These are phyloP conservation scores for Labeo rohita DNA, from an alignment of 2,113 vertebrate species.

Conservation along the genomic window DNA sequence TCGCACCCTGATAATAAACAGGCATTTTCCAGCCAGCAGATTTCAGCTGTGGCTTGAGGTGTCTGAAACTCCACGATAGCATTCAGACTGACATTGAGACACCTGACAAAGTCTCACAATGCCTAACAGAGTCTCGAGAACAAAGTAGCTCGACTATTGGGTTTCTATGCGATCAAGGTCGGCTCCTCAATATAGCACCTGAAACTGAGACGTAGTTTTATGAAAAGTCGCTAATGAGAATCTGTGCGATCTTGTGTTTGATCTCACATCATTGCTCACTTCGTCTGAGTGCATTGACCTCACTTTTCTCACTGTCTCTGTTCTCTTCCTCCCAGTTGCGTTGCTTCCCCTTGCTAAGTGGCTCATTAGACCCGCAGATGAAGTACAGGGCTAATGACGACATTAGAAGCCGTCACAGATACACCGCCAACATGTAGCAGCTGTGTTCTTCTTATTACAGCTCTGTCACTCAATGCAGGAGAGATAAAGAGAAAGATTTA, in stretches of 20 bases:
- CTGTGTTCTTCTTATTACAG: background rate
- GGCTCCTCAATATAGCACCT: background rate
- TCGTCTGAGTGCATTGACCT: slow-evolving; percentile 11
- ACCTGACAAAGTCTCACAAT: slow-evolving; percentile 12
- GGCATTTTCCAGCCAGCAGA: background rate
- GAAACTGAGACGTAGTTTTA: slow-evolving; percentile 5
- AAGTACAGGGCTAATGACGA: slow-evolving; percentile 22
- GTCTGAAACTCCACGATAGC: slow-evolving; percentile 12
- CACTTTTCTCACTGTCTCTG: background rate
- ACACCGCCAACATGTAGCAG: background rate
- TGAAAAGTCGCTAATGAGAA: slow-evolving; percentile 19
- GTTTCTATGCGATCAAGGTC: background rate
- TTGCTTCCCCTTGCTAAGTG: background rate
- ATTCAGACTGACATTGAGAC: slow-evolving; percentile 19
- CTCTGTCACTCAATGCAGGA: background rate
- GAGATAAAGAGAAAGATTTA: slow-evolving; percentile 1
- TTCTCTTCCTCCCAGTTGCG: background rate
- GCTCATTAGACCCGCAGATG: slow-evolving; percentile 15
- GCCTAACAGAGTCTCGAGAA: background rate
- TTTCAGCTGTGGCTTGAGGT: slow-evolving; percentile 14
- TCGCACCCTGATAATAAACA: slow-evolving; percentile 14
- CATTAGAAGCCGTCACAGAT: background rate
- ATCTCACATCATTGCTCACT: slow-evolving; percentile 1
- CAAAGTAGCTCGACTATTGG: background rate
- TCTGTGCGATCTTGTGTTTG: slow-evolving; percentile 12